Percentiles rank a stretch among this genome's conserved stretches.
phyloP scores from a whole-genome alignment of 2,888 invertebrate genomes.

The Stenotaenia linearis region DNA sequence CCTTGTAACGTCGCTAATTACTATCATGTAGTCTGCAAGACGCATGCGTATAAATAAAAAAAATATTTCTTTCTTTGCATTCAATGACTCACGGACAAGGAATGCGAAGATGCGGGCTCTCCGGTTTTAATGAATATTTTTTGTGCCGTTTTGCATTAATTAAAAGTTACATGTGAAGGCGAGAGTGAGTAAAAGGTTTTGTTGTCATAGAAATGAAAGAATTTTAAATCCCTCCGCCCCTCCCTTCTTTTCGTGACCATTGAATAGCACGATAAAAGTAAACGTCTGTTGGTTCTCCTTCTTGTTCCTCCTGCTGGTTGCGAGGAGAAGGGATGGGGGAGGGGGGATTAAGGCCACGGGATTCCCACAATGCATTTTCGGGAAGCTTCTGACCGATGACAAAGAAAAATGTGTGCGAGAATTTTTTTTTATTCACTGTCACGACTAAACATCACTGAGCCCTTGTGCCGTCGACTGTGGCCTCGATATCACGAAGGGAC shows the following conservation, averaged over 20 bases:
- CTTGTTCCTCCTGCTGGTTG: constrained; percentile 7
- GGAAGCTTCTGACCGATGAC: constrained; percentile 3
- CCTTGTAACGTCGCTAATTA: constrained; percentile 19
- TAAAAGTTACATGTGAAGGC: neutral
- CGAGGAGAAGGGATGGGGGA: neutral
- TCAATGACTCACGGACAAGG: neutral
- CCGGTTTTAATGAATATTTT: neutral
- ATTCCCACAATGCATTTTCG: constrained; percentile 11
- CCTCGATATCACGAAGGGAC: neutral
- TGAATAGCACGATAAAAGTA: constrained; percentile 4
- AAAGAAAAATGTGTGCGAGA: constrained; percentile 1
- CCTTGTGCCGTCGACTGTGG: neutral
- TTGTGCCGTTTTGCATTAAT: neutral
- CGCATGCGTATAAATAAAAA: constrained; percentile 1
- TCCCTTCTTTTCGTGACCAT: neutral
- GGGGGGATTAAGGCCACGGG: neutral
- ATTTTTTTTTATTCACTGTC: constrained; percentile 5
- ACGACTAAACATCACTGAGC: neutral
- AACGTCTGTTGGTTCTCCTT: neutral
- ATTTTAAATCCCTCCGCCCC: neutral
- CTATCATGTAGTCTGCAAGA: neutral
- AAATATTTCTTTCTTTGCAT: neutral
- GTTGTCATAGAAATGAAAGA: neutral
- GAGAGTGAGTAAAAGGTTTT: constrained; percentile 1
- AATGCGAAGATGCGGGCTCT: neutral